Evolutionary conservation across 2,797 vertebrate species (phyloP), one percentile per base, ranked within the genome.

Genomic region (Cyclura pinguis): DNA sequence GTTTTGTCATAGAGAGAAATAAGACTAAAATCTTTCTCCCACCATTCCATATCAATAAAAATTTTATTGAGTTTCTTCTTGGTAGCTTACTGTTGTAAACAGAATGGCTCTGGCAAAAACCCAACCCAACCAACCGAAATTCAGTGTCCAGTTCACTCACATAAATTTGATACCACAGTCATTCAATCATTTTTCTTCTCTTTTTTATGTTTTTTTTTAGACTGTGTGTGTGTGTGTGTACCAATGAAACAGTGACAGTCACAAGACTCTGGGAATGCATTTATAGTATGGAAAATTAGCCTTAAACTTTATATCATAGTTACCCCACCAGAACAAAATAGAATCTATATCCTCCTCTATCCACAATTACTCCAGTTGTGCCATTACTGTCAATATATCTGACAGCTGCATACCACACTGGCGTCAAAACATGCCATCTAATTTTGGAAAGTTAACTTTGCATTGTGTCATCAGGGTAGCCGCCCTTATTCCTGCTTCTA

Each of bases 371-470:
- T 3, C 29, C 47, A 80, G 78, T 84, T 16, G 38, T 67, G 32
- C 35, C n/a, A n/a, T 7, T 57, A 22, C 35, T 42, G 1, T 57
- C 57, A 35, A 35, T 50, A 42, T 76, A 47, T 52, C 50, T 87
- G 73, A 90, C n/a, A 87, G 57, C 67, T 76, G 47, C n/a, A 64
- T 74, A 52, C 2, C 24, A 1, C 18, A 27, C 13, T 81, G 59
- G 57, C 59, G 4, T 24, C 27, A 72, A 93, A 92, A 47, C 1
- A 35, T 78, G 5, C 22, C 22, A 9, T 72, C 38, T 90, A 83
- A 89, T 88, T 91, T 88, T 90, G 88, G 85, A 91, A 93, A 92
- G 90, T 5, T 2, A 85, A 7, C 4, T 7, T 85, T 78, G 32
- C 1, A 85, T 88, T 2, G 0, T 90, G 59, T 80, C 29, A 10